phyloP scores from a whole-genome alignment of 2,888 invertebrate species.

The Agrochola litura region DNA sequence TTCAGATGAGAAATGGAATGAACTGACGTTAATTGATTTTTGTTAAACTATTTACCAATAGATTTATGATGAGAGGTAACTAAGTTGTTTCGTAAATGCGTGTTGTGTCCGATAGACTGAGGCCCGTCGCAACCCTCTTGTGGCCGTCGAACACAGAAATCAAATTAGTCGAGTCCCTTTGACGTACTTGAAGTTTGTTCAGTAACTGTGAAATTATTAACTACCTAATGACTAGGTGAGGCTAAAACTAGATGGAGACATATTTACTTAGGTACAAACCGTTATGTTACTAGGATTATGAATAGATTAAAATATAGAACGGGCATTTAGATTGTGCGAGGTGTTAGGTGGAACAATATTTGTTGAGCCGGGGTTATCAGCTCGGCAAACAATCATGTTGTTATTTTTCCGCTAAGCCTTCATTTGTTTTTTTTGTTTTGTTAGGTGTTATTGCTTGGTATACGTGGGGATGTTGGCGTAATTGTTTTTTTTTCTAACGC shows the following conservation, averaged over 20 bases:
- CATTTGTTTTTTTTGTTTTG: slow-evolving; percentile 48
- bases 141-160: slow-evolving; percentile 80
- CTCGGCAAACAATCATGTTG: slow-evolving; percentile 36
- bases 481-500: slow-evolving; percentile 31
- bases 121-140: slow-evolving; percentile 70
- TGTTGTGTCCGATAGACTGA: slow-evolving; percentile 72
- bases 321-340: slow-evolving; percentile 26
- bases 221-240: slow-evolving; percentile 68
- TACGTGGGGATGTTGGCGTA: not conserved
- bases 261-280: slow-evolving; percentile 59
- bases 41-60: slow-evolving; percentile 10
- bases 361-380: slow-evolving; percentile 38
- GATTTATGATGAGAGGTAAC: slow-evolving; percentile 40
- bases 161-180: slow-evolving; percentile 84
- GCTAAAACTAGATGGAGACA: slow-evolving; percentile 52
- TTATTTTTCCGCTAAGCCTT: slow-evolving; percentile 39
- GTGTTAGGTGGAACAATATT: slow-evolving; percentile 47
- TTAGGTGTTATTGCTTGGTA: slow-evolving; percentile 34
- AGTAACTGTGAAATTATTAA: slow-evolving; percentile 78
- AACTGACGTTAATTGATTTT: slow-evolving; percentile 8
- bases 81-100: slow-evolving; percentile 72
- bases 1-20: not conserved
- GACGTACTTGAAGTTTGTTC: slow-evolving; percentile 78
- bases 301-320: slow-evolving; percentile 46
- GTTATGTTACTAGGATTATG: slow-evolving; percentile 53